A percentile compares a stretch with the other conserved stretches of the same genome.
phyloP scores from a whole-genome alignment of 2,888 invertebrate species.

The Archips crataeganus region DNA sequence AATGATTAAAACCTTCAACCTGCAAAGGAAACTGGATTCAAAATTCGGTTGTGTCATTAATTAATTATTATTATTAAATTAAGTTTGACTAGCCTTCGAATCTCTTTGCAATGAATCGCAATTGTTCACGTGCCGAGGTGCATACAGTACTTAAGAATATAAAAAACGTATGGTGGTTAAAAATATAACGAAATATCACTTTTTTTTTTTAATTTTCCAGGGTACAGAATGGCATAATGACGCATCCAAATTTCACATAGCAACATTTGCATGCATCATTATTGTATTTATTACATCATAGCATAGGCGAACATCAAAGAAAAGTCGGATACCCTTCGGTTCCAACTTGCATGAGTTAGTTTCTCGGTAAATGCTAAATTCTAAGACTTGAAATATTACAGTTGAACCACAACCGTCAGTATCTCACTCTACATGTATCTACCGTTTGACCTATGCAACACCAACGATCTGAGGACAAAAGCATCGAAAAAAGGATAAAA shows the following conservation, averaged over 20 bases:
- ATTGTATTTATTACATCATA: too few species aligned
- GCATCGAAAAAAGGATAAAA: neutral
- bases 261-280: neutral
- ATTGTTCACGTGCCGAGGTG: slow-evolving; percentile 58
- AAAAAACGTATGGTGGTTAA: neutral
- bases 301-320: neutral
- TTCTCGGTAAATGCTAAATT: neutral
- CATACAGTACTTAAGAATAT: slow-evolving; percentile 58
- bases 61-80: slow-evolving; percentile 11
- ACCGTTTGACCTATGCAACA: neutral
- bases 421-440: neutral
- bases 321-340: neutral
- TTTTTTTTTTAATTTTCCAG: neutral
- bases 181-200: neutral
- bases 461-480: neutral
- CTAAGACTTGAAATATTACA: neutral
- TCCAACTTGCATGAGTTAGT: neutral
- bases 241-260: too few species aligned
- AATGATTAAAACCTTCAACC: neutral
- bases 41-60: slow-evolving; percentile 6
- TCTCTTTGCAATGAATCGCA: slow-evolving; percentile 42
- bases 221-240: neutral
- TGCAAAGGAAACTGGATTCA: neutral
- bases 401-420: neutral
- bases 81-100: slow-evolving; percentile 54